These are phyloP conservation scores for Cherax quadricarinatus DNA, from an alignment of 1,140 invertebrate species.

Conservation along the genomic window DNA sequence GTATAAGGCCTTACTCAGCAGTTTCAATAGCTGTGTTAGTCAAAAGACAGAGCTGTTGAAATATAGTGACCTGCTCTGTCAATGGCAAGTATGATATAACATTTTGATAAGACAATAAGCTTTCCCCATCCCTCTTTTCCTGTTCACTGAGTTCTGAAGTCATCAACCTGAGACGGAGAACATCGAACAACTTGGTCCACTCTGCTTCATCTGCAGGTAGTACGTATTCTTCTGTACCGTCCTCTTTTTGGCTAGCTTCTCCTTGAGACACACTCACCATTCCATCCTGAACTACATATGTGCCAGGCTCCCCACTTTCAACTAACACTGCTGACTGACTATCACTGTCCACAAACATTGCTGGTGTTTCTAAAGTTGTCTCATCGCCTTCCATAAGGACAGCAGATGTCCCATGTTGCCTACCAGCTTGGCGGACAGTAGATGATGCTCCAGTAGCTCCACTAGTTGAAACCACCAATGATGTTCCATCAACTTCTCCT, in stretches of 20 bases:
- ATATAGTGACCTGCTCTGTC: slow-evolving; percentile 70
- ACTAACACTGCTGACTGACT: slow-evolving; percentile 50
- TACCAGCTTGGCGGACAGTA: slow-evolving; percentile 22
- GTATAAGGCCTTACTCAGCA: slow-evolving; percentile 29
- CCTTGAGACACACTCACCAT: slow-evolving; percentile 17
- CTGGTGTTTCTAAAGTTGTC: not conserved
- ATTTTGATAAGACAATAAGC: slow-evolving; percentile 63
- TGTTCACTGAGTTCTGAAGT: slow-evolving; percentile 48
- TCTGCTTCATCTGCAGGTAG: slow-evolving; percentile 71
- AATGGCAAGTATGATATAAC: slow-evolving; percentile 64
- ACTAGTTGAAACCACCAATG: slow-evolving; percentile 25
- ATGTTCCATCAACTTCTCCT: slow-evolving; percentile 38
- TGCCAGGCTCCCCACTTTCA: slow-evolving; percentile 51
- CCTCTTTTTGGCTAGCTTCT: slow-evolving; percentile 26
- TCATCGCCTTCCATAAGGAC: slow-evolving; percentile 30
- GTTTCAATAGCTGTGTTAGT: slow-evolving; percentile 70
- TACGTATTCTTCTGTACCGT: slow-evolving; percentile 68
- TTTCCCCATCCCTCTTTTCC: slow-evolving; percentile 65
- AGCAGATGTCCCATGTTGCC: slow-evolving; percentile 19
- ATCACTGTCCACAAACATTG: slow-evolving; percentile 46
- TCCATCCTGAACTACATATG: slow-evolving; percentile 61
- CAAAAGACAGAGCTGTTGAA: slow-evolving; percentile 67
- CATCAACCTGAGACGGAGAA: slow-evolving; percentile 51
- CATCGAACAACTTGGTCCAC: slow-evolving; percentile 72
- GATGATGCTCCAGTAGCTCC: slow-evolving; percentile 7